A percentile compares a stretch with the other conserved stretches of the same genome.
Conservation (phyloP, 2,797 vertebrate species). For the Vespertilio murinus region DNA sequence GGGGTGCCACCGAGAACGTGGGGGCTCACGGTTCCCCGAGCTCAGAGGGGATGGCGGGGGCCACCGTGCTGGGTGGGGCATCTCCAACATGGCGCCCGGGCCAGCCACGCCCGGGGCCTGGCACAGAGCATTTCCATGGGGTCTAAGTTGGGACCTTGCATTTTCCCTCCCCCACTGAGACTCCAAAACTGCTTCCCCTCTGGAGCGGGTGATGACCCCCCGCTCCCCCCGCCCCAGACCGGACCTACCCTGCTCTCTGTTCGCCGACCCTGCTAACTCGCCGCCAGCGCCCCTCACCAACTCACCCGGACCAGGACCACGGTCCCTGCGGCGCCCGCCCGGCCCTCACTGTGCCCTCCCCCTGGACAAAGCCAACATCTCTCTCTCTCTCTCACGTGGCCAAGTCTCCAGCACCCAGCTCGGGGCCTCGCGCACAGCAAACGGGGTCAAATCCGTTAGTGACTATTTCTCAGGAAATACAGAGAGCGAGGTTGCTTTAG, state of each 20-base stretch:
- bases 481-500: background rate
- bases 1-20: background rate
- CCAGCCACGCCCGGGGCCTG: background rate
- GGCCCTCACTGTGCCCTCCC: accelerated
- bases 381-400: background rate
- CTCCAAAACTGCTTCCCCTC: conserved; percentile 64
- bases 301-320: background rate
- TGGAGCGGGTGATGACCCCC: background rate
- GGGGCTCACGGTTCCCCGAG: background rate
- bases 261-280: background rate
- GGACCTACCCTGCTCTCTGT: conserved; percentile 53
- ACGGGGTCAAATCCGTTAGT: background rate
- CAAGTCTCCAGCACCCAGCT: background rate
- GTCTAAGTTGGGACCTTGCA: conserved; percentile 50
- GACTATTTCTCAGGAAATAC: conserved; percentile 9
- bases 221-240: conserved; percentile 15
- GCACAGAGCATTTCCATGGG: background rate
- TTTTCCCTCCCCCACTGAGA: conserved; percentile 54
- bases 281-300: background rate
- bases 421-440: background rate
- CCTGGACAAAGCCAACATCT: background rate
- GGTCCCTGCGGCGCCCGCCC: background rate
- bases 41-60: background rate
- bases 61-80: background rate
- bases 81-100: conserved; percentile 48